Conservation (phyloP, 2,888 invertebrate genomes). For the Phortica okadai region DNA sequence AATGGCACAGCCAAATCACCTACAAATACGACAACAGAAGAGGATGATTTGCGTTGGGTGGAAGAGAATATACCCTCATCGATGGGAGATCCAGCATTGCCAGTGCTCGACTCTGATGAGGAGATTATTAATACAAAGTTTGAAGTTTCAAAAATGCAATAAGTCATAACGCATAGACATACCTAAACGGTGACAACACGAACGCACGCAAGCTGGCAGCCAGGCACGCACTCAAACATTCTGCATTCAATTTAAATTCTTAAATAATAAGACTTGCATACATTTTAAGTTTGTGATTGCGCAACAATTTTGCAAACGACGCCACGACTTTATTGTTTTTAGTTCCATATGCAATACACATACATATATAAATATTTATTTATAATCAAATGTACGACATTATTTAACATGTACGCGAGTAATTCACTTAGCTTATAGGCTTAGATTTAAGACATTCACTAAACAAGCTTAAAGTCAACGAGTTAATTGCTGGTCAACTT, state of each 20-base stretch:
- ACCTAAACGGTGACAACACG: neutral
- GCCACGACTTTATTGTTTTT: slow-evolving; percentile 6
- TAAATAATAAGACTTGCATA: slow-evolving; percentile 5
- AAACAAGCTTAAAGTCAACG: slow-evolving; percentile 2
- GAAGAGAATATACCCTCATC: slow-evolving; percentile 94
- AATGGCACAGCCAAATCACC: slow-evolving; percentile 75
- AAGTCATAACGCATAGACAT: slow-evolving; percentile 46
- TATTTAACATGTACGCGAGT: slow-evolving; percentile 2
- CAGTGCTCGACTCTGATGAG: slow-evolving; percentile 86
- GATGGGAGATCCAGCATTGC: slow-evolving; percentile 83
- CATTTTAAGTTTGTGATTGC: slow-evolving; percentile 22
- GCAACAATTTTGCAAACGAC: slow-evolving; percentile 17
- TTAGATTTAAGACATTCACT: neutral
- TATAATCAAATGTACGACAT: neutral
- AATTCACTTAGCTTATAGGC: slow-evolving; percentile 1
- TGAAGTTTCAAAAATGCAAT: slow-evolving; percentile 94
- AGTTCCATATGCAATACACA: slow-evolving; percentile 4
- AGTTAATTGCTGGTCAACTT: slow-evolving; percentile 25
- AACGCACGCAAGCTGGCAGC: too few relatives aligned
- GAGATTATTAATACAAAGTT: slow-evolving; percentile 91
- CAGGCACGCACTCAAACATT: neutral
- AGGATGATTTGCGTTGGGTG: slow-evolving; percentile 92
- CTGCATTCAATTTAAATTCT: slow-evolving; percentile 6
- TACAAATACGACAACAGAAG: slow-evolving; percentile 78
- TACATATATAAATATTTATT: neutral